These are phyloP conservation scores for Didymodactylos carnosus DNA, from an alignment of 2,888 invertebrate genomes.

Conservation along the genomic window DNA sequence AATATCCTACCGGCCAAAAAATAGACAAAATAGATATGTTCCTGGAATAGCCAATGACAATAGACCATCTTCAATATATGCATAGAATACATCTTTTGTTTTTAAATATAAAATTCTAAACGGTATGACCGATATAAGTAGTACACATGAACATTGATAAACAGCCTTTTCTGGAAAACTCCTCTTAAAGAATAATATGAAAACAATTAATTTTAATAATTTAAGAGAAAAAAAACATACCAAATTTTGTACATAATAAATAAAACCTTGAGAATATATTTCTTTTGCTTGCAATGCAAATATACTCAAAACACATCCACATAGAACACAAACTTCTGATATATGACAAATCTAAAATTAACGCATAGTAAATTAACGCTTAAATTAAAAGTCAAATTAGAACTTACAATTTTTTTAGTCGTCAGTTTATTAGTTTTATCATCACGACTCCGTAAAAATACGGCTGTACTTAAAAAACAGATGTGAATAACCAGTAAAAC, in stretches of 20 bases:
- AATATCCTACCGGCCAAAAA: conserved; percentile 98
- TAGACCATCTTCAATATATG: conserved; percentile 57
- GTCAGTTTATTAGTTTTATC: no score
- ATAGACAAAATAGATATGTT: conserved; percentile 90
- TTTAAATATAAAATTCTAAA: conserved; percentile 40
- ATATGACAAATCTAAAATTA: conserved; percentile 52
- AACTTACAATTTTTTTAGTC: no score
- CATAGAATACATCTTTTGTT: conserved; percentile 30
- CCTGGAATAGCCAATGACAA: conserved; percentile 77
- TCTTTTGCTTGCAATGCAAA: conserved; percentile 70
- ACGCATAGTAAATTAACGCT: no score
- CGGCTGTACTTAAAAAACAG: conserved; percentile 62
- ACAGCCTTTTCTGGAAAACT: conserved; percentile 84
- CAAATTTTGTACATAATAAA: conserved; percentile 71
- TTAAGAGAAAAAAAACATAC: conserved; percentile 41
- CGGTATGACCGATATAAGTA: conserved; percentile 71
- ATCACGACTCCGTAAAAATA: conserved; percentile 65
- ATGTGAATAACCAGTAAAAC: conserved; percentile 68
- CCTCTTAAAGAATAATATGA: conserved; percentile 42
- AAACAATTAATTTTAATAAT: not conserved
- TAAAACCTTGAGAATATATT: conserved; percentile 72
- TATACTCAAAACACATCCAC: conserved; percentile 67
- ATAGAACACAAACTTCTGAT: conserved; percentile 62
- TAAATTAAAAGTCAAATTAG: no score
- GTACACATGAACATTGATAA: conserved; percentile 69